Conservation (phyloP, 2,888 invertebrate genomes). For the Cerastoderma edule region DNA sequence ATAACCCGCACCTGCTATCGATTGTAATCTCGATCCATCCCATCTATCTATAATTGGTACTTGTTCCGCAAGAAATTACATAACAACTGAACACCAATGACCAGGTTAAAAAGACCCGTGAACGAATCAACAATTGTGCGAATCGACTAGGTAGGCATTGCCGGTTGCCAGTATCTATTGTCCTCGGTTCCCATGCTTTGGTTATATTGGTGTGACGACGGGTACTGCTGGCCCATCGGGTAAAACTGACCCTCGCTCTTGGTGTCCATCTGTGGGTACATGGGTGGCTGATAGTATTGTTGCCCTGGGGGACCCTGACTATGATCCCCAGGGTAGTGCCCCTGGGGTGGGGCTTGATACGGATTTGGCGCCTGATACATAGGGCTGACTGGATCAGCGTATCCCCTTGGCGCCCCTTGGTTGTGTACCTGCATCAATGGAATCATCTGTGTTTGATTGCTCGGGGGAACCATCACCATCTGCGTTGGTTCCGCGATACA, state of each 20-base stretch:
- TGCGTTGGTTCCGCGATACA: not conserved
- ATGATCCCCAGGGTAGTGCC: not conserved
- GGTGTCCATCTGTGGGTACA: conserved; percentile 11
- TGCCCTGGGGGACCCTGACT: not conserved
- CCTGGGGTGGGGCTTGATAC: conserved; percentile 1
- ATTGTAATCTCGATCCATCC: no score
- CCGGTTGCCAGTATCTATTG: not conserved
- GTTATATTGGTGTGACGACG: conserved; percentile 2
- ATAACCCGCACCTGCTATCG: no score
- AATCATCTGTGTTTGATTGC: conserved; percentile 18
- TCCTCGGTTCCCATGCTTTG: not conserved
- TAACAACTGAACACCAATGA: no score
- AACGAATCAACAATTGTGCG: no score
- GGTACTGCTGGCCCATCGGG: no score
- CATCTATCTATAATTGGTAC: no score
- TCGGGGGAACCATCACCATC: not conserved
- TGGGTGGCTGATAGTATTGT: conserved; percentile 15
- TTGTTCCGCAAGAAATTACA: no score
- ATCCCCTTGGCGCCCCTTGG: not conserved
- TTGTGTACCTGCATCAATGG: conserved; percentile 19
- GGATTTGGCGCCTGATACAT: conserved; percentile 10
- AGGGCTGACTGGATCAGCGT: conserved; percentile 7
- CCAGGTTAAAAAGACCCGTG: no score
- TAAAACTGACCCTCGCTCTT: conserved; percentile 22
- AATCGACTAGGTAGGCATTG: conserved; percentile 21